Evolutionary conservation across 2,888 invertebrate species (phyloP).

Genomic region (Aporophyla nigra): DNA sequence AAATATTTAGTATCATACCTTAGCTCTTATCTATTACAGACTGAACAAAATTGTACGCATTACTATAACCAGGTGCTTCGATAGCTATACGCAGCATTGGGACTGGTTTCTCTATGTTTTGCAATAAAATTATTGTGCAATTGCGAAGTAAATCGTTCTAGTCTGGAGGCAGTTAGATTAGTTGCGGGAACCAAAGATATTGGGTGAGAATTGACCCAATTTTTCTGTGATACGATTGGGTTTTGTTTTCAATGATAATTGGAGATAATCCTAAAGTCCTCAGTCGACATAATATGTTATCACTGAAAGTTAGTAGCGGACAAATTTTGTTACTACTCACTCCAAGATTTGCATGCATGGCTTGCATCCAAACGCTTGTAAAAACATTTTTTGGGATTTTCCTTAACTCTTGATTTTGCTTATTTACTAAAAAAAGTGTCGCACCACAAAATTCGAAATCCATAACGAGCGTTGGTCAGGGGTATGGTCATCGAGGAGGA

Average conservation of each 20-base stretch:
- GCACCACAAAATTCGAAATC: constrained; percentile 29
- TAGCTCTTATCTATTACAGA: constrained; percentile 38
- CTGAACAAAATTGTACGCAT: constrained; percentile 46
- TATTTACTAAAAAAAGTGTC: constrained; percentile 11
- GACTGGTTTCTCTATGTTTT: constrained; percentile 50
- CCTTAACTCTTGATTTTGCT: neutral
- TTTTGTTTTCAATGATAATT: neutral
- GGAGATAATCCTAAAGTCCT: neutral
- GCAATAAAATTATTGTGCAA: constrained; percentile 58
- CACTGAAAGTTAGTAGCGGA: neutral
- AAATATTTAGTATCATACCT: constrained; percentile 22
- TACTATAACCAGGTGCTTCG: constrained; percentile 43
- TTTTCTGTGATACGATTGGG: neutral
- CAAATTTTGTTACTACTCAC: neutral
- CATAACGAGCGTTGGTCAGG: constrained; percentile 43
- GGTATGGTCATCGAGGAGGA: constrained; percentile 71
- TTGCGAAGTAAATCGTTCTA: constrained; percentile 36
- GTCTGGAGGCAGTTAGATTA: constrained; percentile 19
- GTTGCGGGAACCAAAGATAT: neutral
- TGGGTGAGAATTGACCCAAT: constrained; percentile 6
- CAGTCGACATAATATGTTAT: neutral
- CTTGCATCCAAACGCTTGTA: neutral
- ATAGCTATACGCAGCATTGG: constrained; percentile 30
- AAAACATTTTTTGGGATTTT: neutral
- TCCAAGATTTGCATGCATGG: neutral